Percentiles rank a stretch among this genome's conserved stretches.
Conservation (phyloP, 2,797 vertebrate species). For the Tenualosa thibaudeaui region DNA sequence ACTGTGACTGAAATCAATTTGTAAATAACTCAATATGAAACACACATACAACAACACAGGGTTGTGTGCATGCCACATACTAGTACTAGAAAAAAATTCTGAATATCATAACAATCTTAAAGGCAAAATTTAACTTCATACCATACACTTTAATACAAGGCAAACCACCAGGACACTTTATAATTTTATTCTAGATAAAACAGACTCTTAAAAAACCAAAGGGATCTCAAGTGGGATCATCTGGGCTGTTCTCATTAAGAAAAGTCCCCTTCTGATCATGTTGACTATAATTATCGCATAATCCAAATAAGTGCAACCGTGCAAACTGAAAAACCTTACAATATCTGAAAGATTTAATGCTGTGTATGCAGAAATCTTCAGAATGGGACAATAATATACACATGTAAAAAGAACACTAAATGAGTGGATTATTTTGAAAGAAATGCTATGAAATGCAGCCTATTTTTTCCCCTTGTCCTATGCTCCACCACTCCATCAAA, state of each 20-base stretch:
- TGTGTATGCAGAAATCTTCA: background rate
- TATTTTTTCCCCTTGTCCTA: too few relatives aligned
- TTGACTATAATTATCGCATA: constrained; percentile 2
- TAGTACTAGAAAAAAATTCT: background rate
- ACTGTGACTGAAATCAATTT: too few relatives aligned
- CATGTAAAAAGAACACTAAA: too few relatives aligned
- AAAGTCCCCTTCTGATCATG: constrained; percentile 5
- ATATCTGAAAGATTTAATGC: background rate
- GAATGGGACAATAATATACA: background rate
- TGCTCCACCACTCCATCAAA: too few relatives aligned
- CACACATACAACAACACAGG: background rate
- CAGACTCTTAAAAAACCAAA: background rate
- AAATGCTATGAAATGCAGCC: too few relatives aligned
- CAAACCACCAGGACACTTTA: background rate
- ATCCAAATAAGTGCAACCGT: background rate
- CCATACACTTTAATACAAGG: background rate
- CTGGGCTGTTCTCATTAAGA: background rate
- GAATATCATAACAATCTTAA: background rate
- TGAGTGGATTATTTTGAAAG: too few relatives aligned
- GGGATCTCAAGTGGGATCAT: background rate
- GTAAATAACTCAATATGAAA: too few relatives aligned
- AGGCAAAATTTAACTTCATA: background rate
- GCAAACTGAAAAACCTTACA: background rate
- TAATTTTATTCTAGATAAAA: background rate
- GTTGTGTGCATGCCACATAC: background rate